Evolutionary conservation across 1,140 invertebrate genomes (phyloP).

Genomic region (Ganaspis sp.): DNA sequence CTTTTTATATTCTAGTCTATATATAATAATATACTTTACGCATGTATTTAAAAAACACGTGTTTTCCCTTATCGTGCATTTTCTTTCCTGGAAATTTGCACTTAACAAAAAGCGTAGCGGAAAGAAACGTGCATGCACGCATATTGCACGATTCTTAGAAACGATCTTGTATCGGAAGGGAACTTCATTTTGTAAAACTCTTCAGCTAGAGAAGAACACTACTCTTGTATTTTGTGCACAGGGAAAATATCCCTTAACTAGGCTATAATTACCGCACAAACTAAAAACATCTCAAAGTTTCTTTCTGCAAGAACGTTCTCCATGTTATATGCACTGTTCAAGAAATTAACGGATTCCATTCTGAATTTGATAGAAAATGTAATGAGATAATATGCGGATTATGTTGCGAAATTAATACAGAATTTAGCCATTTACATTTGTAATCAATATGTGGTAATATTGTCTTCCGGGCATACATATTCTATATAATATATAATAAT

Average conservation of each 20-base stretch:
- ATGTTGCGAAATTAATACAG: too few species aligned
- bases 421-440: too few species aligned
- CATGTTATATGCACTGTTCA: too few species aligned
- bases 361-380: too few species aligned
- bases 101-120: background rate
- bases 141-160: background rate
- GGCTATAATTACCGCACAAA: background rate
- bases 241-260: background rate
- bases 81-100: background rate
- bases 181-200: background rate
- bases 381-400: too few species aligned
- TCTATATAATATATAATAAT: too few species aligned
- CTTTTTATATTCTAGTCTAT: background rate
- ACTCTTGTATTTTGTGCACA: background rate
- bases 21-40: background rate
- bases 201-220: background rate
- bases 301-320: background rate
- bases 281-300: background rate
- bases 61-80: background rate
- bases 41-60: background rate
- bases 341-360: too few species aligned
- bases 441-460: too few species aligned
- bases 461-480: too few species aligned
- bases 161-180: background rate
- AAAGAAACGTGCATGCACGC: conserved; percentile 1